Percentiles rank a stretch among this genome's conserved stretches.
Evolutionary conservation across 2,888 invertebrate species (phyloP).

Genomic region (Cremastinae sp.): DNA sequence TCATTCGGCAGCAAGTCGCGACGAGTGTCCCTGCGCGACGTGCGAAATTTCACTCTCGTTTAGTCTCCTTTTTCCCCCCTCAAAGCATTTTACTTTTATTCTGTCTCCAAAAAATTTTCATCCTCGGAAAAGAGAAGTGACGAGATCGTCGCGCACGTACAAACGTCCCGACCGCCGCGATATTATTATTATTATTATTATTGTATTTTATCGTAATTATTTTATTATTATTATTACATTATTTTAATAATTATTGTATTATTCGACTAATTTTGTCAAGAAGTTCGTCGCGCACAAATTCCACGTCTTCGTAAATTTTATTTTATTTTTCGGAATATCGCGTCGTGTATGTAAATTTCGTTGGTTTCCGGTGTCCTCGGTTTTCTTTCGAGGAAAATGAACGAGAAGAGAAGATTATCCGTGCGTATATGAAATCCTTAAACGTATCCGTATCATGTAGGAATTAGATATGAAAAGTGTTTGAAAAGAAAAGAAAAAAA

Average conservation of each 20-base stretch:
- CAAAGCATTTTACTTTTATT: slow-evolving; percentile 5
- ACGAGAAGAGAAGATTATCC: slow-evolving; percentile 1
- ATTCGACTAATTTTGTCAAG: slow-evolving; percentile 40
- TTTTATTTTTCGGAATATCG: neutral
- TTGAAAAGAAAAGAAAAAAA: neutral
- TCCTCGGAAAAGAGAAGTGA: slow-evolving; percentile 40
- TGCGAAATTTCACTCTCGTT: slow-evolving; percentile 18
- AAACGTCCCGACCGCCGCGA: slow-evolving; percentile 35
- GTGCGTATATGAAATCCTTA: slow-evolving; percentile 13
- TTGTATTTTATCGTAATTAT: slow-evolving; percentile 52
- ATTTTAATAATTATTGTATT: slow-evolving; percentile 46
- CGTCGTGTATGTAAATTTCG: neutral
- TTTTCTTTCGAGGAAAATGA: neutral
- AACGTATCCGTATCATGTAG: slow-evolving; percentile 9
- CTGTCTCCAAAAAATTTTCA: neutral
- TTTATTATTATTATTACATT: slow-evolving; percentile 62
- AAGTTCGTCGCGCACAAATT: neutral
- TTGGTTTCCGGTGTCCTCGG: neutral
- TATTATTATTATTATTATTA: slow-evolving; percentile 56
- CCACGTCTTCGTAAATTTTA: slow-evolving; percentile 3
- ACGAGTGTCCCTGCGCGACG: slow-evolving; percentile 42
- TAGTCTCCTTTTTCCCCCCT: slow-evolving; percentile 25
- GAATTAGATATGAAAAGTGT: slow-evolving; percentile 1
- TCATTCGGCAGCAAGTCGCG: slow-evolving; percentile 46
- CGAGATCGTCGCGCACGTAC: slow-evolving; percentile 31